phyloP scores from a whole-genome alignment of 2,888 invertebrate species.

The Lasiommata megera region DNA sequence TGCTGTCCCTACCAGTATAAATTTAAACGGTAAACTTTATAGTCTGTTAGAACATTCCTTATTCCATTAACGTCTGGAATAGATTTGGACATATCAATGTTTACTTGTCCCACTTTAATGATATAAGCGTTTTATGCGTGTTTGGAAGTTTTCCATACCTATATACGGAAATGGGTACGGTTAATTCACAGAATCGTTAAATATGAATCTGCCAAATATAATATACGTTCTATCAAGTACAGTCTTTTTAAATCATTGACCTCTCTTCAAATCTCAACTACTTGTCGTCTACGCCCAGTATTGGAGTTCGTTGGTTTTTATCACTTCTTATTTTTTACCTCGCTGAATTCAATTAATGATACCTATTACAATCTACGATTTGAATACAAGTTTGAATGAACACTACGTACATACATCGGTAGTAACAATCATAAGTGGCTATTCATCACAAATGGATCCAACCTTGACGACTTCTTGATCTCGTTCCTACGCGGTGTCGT shows the following conservation, averaged over 20 bases:
- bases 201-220: constrained; percentile 32
- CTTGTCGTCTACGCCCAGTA: constrained; percentile 64
- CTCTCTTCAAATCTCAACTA: constrained; percentile 62
- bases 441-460: constrained; percentile 73
- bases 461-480: constrained; percentile 76
- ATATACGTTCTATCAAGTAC: background rate
- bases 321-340: constrained; percentile 45
- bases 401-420: constrained; percentile 36
- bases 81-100: constrained; percentile 37
- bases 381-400: constrained; percentile 21
- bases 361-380: constrained; percentile 12
- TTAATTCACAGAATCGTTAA: constrained; percentile 48
- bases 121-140: constrained; percentile 34
- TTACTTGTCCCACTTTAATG: constrained; percentile 39
- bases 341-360: constrained; percentile 5
- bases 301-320: constrained; percentile 50
- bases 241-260: constrained; percentile 65
- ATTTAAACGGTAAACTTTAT: constrained; percentile 64
- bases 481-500: constrained; percentile 67
- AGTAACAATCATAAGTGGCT: constrained; percentile 50
- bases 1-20: constrained; percentile 65
- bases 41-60: constrained; percentile 38
- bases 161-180: constrained; percentile 26
- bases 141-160: constrained; percentile 38
- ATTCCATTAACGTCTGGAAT: constrained; percentile 15